Evolutionary conservation across 1,140 invertebrate genomes (phyloP).

Genomic region (Ceratoteleas bidentatus): DNA sequence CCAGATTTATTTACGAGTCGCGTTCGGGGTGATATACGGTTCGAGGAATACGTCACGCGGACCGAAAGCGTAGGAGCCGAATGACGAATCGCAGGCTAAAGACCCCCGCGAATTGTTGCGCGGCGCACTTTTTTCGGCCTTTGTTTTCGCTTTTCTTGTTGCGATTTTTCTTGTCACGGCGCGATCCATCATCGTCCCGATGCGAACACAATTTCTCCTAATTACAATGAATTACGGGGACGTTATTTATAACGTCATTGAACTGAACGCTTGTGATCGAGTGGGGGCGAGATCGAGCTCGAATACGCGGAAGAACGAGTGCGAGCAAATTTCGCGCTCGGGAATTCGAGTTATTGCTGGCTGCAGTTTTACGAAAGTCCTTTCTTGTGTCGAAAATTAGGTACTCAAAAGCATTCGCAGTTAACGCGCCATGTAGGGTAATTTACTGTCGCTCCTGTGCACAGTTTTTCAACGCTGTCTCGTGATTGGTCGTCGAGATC

Average conservation of each 20-base stretch:
- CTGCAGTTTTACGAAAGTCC: too few relatives aligned
- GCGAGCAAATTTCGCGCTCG: too few relatives aligned
- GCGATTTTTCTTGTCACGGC: conserved; percentile 14
- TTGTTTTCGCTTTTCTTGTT: conserved; percentile 3
- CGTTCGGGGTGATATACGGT: conserved; percentile 50
- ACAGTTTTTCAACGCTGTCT: conserved; percentile 15
- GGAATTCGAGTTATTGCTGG: too few relatives aligned
- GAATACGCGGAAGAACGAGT: too few relatives aligned
- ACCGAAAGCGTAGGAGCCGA: conserved; percentile 56
- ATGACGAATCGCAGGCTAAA: conserved; percentile 65
- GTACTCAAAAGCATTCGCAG: neutral
- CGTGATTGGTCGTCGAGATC: conserved; percentile 20
- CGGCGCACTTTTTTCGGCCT: conserved; percentile 12
- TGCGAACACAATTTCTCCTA: conserved; percentile 26
- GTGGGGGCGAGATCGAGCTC: too few relatives aligned
- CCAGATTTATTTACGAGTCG: conserved; percentile 62
- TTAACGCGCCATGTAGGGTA: conserved; percentile 2
- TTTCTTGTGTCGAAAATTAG: too few relatives aligned
- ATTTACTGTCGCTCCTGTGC: conserved; percentile 30
- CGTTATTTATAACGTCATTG: conserved; percentile 23
- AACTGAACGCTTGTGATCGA: too few relatives aligned
- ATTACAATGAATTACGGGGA: conserved; percentile 39
- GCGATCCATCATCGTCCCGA: conserved; percentile 29
- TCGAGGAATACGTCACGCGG: conserved; percentile 56
- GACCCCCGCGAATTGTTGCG: conserved; percentile 55